Evolutionary conservation across 2,113 vertebrate genomes (phyloP), one percentile per base, ranked within the genome.

Genomic region (Danio rerio): DNA sequence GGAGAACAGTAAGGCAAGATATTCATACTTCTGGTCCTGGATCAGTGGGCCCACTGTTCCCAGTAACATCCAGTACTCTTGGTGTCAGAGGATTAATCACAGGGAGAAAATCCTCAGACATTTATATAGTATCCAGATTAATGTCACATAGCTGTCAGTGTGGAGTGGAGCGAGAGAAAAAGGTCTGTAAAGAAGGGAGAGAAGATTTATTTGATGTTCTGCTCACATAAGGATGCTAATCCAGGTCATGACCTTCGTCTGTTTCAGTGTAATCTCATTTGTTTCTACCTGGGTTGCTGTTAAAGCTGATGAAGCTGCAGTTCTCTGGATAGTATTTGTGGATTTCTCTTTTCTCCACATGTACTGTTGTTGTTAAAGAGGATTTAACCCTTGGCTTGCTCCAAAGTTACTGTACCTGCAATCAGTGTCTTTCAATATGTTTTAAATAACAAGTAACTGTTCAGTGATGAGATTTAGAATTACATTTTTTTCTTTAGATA

Each of bases 381-480:
- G 8, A 18, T 73, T 73, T 73, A 73, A 73, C 31, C 16, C 15
- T 7, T 45, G 55, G 10, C 31, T 58, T 59, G 40, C 43, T 31
- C 58, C 9, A 31, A 49, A 61, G n/a, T 42, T 18, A 20, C 45
- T 31, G 18, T 62, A 50, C 58, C 74, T 50, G 13, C 13, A 50
- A 50, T 77, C 47, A 9, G 2, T 75, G 55, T 75, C 73, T 42
- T 61, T 40, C 47, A 11, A n/a, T 13, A 18, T 77, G 9, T 12
- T 63, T 77, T 50, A 63, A 77, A 77, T 77, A 77, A 77, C 74
- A 77, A 63, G 13, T 12, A 1, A 31, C 42, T 77, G 5, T 15
- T 11, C 16, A 62, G 50, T 77, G 16, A 74, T 52, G 58, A 49
- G 72, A 74, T 74, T 74, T 74, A 52, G 56, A 42, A 56, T 74